phyloP scores from a whole-genome alignment of 1,140 invertebrate genomes.

The Nebria ingens region DNA sequence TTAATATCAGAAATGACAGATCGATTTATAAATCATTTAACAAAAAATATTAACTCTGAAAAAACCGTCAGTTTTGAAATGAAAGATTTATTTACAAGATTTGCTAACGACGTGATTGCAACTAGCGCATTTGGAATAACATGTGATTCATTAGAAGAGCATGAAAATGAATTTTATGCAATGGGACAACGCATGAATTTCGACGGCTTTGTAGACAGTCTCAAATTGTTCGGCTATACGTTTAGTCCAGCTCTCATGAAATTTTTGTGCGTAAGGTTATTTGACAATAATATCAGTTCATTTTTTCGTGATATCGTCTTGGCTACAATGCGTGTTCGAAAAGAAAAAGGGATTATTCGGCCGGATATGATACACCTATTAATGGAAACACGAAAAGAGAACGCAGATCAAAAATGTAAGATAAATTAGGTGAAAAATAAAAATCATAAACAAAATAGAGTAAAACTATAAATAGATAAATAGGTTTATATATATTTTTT shows the following conservation, averaged over 20 bases:
- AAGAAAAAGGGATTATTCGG: slow-evolving; percentile 28
- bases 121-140: slow-evolving; percentile 40
- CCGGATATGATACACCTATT: slow-evolving; percentile 38
- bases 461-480: no score
- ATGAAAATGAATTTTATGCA: slow-evolving; percentile 37
- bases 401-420: no score
- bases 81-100: slow-evolving; percentile 39
- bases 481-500: no score
- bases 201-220: background rate
- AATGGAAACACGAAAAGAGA: slow-evolving; percentile 29
- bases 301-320: slow-evolving; percentile 28
- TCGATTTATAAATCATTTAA: slow-evolving; percentile 26
- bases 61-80: slow-evolving; percentile 27
- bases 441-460: no score
- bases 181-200: slow-evolving; percentile 32
- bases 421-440: no score
- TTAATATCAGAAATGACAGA: slow-evolving; percentile 25
- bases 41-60: slow-evolving; percentile 13
- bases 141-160: slow-evolving; percentile 39
- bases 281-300: background rate
- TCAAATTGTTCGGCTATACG: background rate
- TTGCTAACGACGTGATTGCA: slow-evolving; percentile 46
- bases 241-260: background rate
- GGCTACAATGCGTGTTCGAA: slow-evolving; percentile 29
- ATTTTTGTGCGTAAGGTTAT: background rate